Evolutionary conservation across 2,797 vertebrate genomes (phyloP), one percentile per base, ranked within the genome.

Genomic region (Discoglossus pictus): DNA sequence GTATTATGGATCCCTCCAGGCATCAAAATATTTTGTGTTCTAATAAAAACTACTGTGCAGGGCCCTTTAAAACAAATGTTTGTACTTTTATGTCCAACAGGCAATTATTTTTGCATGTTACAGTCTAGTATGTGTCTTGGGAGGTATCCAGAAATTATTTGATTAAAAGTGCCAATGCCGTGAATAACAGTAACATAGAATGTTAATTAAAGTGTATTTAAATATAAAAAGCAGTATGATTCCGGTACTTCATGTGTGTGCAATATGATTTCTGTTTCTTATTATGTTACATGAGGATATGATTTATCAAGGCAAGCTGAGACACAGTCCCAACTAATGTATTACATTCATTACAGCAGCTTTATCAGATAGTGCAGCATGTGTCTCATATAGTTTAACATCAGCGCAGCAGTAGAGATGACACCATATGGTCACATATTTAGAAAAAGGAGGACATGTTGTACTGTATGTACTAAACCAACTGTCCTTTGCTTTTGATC

Each of bases 401-500:
- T 54, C 39, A 27, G 17, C 52, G 53, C 65, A 68, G 55, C 47
- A 59, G 24, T 46, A 52, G 40, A 18, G 27, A 61, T 38, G 38
- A 53, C 40, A 60, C 65, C 65, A 68, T 68, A 68, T 68, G 56
- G 54, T 52, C 55, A 52, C 55, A 67, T 48, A 59, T 67, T 67
- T 43, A 31, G 35, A 59, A 43, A n/a, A 42, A 36, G 10, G 2
- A 23, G 24, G 21, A 24, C 24, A 39, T 11, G 34, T 6, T 9
- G 42, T 47, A 25, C 53, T 21, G 16, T 35, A 23, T 48, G 15
- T 21, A 7, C 8, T 27, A 31, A 56, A 66, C 13, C 8, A 27
- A 21, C 16, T 36, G 7, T 18, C 27, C 15, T 56, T 50, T 17
- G 16, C 12, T 6, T 10, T 23, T 23, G 27, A 31, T 31, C 27